These are phyloP conservation scores for Meloe dianella DNA, from an alignment of 2,888 invertebrate genomes.

Conservation along the genomic window DNA sequence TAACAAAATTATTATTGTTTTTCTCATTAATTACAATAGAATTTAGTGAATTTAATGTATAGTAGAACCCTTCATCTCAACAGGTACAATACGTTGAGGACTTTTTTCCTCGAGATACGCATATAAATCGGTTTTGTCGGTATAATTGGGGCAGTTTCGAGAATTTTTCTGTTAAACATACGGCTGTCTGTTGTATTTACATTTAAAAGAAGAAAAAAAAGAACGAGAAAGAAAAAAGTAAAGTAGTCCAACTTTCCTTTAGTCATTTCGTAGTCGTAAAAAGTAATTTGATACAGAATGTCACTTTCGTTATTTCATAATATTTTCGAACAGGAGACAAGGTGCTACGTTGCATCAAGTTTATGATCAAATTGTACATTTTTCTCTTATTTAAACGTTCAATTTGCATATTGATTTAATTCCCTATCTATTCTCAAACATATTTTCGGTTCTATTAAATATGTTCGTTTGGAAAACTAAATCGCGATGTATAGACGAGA, in stretches of 20 bases:
- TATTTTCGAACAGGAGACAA: conserved; percentile 31
- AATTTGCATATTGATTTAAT: neutral
- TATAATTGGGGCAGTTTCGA: conserved; percentile 8
- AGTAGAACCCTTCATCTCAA: too few relatives aligned
- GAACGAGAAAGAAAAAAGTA: conserved; percentile 28
- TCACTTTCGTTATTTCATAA: conserved; percentile 50
- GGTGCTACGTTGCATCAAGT: conserved; percentile 40
- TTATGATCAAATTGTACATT: conserved; percentile 16
- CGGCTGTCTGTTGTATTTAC: conserved; percentile 28
- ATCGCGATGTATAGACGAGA: conserved; percentile 21
- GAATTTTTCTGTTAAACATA: conserved; percentile 2
- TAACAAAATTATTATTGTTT: neutral
- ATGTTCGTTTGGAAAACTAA: neutral
- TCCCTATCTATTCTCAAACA: neutral
- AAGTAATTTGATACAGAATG: conserved; percentile 44
- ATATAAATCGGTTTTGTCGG: neutral
- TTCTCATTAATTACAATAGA: neutral
- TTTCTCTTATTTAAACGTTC: neutral
- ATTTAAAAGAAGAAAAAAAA: conserved; percentile 28
- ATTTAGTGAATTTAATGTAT: neutral
- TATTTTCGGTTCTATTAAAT: neutral
- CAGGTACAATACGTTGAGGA: neutral
- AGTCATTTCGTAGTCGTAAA: conserved; percentile 69
- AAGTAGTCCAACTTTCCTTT: conserved; percentile 36
- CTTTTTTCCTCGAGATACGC: neutral